Percentiles rank a stretch among this genome's conserved stretches.
Conservation (phyloP, 2,888 invertebrate species). For the Eustalomyia histrio region DNA sequence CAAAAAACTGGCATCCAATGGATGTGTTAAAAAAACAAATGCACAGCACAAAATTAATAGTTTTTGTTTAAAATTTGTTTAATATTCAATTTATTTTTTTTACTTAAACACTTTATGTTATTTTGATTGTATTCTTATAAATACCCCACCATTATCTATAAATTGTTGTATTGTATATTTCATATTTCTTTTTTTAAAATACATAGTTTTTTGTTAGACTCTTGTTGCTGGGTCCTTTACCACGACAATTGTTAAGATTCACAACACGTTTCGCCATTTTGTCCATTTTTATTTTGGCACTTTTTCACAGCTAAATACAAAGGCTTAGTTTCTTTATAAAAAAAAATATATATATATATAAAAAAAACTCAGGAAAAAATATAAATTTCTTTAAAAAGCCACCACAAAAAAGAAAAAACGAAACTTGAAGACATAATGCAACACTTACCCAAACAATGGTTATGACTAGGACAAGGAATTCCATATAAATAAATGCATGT, state of each 20-base stretch:
- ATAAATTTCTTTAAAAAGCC: not conserved
- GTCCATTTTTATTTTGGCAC: slow-evolving; percentile 62
- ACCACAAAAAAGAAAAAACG: not conserved
- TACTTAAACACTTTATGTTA: not conserved
- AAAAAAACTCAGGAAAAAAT: slow-evolving; percentile 3
- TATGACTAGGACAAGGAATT: not conserved
- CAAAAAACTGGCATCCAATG: too few species aligned
- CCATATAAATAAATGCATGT: too few species aligned
- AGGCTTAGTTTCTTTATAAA: not conserved
- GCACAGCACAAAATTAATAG: too few species aligned
- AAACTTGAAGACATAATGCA: slow-evolving; percentile 5
- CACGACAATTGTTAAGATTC: slow-evolving; percentile 61
- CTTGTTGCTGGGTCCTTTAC: not conserved
- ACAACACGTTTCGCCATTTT: slow-evolving; percentile 62
- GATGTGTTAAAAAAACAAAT: too few species aligned
- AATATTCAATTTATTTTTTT: not conserved
- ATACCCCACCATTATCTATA: not conserved
- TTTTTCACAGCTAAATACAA: slow-evolving; percentile 40
- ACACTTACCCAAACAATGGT: slow-evolving; percentile 5
- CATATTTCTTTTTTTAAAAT: not conserved
- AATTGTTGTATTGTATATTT: not conserved
- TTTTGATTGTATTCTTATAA: not conserved
- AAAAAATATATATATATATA: not conserved
- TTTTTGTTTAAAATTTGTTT: not conserved
- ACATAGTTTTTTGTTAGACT: not conserved